phyloP scores from a whole-genome alignment of 2,113 vertebrate genomes.

The Zonotrichia leucophrys region DNA sequence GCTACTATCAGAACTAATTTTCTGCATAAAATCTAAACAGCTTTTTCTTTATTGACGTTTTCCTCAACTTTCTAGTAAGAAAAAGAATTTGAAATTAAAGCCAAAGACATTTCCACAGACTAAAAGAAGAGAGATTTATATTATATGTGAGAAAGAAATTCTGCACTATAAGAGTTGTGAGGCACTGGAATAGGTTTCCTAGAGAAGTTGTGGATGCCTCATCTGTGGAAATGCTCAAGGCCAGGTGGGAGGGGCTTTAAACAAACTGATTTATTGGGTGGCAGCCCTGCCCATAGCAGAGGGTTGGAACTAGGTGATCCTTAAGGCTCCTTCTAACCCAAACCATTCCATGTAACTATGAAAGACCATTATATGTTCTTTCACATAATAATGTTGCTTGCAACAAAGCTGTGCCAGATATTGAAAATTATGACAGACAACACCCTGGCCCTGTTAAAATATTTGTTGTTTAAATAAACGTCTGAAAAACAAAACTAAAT shows the following conservation, averaged over 20 bases:
- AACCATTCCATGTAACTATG: rapidly evolving
- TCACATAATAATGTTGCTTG: background rate
- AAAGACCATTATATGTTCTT: background rate
- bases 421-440: background rate
- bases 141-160: background rate
- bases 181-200: background rate
- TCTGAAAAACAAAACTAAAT: background rate
- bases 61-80: background rate
- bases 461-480: background rate
- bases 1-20: background rate
- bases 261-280: background rate
- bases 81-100: background rate
- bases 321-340: background rate
- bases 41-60: background rate
- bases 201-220: background rate
- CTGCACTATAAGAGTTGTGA: rapidly evolving
- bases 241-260: background rate
- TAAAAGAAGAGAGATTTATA: background rate
- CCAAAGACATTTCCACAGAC: background rate
- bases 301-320: background rate
- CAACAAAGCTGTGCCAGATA: background rate
- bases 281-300: too few relatives aligned
- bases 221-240: background rate
- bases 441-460: background rate
- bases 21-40: background rate